Evolutionary conservation across 1,140 invertebrate genomes (phyloP).

Genomic region (Temnothorax curvispinosus): DNA sequence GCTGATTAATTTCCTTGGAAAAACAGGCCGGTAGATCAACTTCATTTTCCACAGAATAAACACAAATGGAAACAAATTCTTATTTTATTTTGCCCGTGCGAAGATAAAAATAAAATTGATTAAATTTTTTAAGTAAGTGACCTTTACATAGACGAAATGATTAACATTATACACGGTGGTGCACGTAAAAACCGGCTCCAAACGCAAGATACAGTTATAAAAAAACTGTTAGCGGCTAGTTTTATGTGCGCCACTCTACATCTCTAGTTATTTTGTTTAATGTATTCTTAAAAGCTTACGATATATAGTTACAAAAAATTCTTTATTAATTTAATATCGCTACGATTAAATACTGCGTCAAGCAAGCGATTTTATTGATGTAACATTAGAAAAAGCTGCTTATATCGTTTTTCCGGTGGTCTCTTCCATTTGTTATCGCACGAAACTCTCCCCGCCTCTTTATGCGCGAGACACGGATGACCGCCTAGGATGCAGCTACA

Average conservation of each 20-base stretch:
- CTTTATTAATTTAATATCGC: background rate
- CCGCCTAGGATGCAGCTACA: constrained; percentile 37
- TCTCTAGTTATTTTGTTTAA: background rate
- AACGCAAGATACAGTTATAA: no score
- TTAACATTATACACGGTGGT: background rate
- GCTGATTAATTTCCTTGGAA: constrained; percentile 51
- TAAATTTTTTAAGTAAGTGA: background rate
- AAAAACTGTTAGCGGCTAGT: no score
- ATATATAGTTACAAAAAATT: background rate
- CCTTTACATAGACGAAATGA: background rate
- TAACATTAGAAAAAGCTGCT: background rate
- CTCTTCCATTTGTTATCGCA: constrained; percentile 37
- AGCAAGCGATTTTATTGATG: background rate
- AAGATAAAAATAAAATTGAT: background rate
- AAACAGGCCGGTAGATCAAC: background rate
- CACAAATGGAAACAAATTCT: background rate
- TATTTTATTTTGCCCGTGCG: background rate
- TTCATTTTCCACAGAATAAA: constrained; percentile 13
- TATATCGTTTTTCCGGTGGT: background rate
- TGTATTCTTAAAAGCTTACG: background rate
- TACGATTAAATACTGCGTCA: background rate
- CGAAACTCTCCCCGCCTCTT: constrained; percentile 21
- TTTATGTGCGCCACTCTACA: no score
- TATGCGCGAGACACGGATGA: constrained; percentile 3
- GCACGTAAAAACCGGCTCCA: no score